A percentile compares a stretch with the other conserved stretches of the same genome.
phyloP scores from a whole-genome alignment of 2,113 vertebrate species.

The Nicator chloris region DNA sequence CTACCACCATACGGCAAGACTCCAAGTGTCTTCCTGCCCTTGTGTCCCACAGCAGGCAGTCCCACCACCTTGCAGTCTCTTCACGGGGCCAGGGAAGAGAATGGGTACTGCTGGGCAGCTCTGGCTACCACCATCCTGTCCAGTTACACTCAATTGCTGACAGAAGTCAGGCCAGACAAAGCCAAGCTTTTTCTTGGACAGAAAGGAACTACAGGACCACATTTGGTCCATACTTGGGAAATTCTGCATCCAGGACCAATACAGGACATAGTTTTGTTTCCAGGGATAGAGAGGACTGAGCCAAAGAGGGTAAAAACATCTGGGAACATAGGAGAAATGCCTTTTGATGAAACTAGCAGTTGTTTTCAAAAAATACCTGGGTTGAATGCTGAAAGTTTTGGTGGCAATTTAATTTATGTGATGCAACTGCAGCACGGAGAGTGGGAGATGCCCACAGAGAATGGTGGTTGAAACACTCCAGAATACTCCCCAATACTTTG shows the following conservation, averaged over 20 bases:
- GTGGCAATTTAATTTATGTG: background rate
- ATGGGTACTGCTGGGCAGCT: background rate
- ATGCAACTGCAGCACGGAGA: background rate
- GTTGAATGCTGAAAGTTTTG: background rate
- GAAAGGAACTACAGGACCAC: background rate
- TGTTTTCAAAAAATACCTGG: background rate
- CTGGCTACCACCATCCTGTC: background rate
- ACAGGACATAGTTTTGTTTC: background rate
- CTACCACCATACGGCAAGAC: fast-evolving
- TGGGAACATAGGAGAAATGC: background rate
- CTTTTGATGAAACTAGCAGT: background rate
- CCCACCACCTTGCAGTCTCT: background rate
- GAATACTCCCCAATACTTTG: background rate
- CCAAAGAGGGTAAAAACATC: fast-evolving
- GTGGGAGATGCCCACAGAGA: background rate
- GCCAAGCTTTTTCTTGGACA: background rate
- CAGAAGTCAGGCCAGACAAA: background rate
- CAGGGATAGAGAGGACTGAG: background rate
- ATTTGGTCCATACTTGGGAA: background rate
- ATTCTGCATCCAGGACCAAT: background rate
- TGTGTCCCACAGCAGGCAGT: background rate
- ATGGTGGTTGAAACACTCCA: background rate
- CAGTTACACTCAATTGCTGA: fast-evolving
- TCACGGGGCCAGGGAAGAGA: background rate
- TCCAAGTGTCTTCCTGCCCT: fast-evolving